These are phyloP conservation scores for Heliocidaris erythrogramma DNA, from an alignment of 35 echinoderm and acorn worm species.

Conservation along the genomic window DNA sequence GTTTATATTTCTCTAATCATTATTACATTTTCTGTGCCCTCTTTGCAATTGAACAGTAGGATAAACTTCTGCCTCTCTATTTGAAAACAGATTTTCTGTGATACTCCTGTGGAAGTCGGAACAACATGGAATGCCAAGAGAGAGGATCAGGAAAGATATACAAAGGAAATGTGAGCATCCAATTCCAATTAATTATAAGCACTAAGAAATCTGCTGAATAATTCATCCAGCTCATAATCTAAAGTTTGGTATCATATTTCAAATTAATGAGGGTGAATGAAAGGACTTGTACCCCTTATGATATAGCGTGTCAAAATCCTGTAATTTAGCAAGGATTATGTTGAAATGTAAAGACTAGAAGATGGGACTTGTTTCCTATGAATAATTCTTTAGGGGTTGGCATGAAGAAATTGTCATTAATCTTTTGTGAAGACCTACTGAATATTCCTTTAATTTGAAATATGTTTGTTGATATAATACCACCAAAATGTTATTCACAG, in stretches of 20 bases:
- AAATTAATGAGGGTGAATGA: background rate
- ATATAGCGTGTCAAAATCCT: background rate
- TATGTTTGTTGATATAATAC: too few species aligned
- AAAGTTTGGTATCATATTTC: background rate
- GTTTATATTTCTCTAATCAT: too few species aligned
- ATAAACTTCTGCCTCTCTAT: background rate
- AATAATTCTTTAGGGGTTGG: too few species aligned
- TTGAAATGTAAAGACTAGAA: too few species aligned
- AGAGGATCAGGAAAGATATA: conserved; percentile 67
- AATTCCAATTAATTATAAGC: background rate
- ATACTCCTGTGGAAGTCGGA: conserved; percentile 53
- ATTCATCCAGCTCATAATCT: background rate
- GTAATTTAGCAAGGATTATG: background rate
- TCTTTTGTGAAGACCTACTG: too few species aligned
- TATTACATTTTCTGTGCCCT: too few species aligned
- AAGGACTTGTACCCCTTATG: background rate
- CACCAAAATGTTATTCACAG: too few species aligned
- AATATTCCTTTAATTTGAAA: too few species aligned
- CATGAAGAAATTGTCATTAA: too few species aligned
- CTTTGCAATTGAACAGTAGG: too few species aligned
- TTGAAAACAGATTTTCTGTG: conserved; percentile 75
- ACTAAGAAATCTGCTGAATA: background rate
- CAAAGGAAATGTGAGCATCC: conserved; percentile 79
- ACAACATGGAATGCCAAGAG: conserved; percentile 71
- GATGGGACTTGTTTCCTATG: too few species aligned